Conservation (phyloP, 2,113 vertebrate genomes). For the Chaenogobius annularis region DNA sequence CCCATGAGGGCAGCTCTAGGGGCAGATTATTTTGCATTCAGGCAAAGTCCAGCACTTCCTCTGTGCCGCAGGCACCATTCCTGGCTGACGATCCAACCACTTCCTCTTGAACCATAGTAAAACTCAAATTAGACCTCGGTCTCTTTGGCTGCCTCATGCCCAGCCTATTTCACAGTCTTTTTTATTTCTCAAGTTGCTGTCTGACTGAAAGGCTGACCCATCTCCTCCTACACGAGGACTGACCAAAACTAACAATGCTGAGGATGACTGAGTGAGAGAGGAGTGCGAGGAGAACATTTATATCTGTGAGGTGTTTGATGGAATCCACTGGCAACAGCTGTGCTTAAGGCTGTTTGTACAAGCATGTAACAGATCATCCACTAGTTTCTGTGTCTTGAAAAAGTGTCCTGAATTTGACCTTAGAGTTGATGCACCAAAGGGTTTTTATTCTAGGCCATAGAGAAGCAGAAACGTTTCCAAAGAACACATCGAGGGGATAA, state of each 20-base stretch:
- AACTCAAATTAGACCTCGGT: slow-evolving; percentile 21
- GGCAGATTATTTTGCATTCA: slow-evolving; percentile 21
- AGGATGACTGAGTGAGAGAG: slow-evolving; percentile 33
- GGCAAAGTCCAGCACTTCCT: slow-evolving; percentile 28
- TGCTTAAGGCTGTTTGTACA: slow-evolving; percentile 56
- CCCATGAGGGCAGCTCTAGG: slow-evolving; percentile 10
- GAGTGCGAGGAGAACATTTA: slow-evolving; percentile 20
- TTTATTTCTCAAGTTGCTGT: slow-evolving; percentile 36
- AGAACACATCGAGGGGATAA: slow-evolving; percentile 48
- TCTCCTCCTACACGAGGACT: slow-evolving; percentile 23
- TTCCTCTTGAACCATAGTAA: slow-evolving; percentile 41
- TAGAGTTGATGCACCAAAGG: slow-evolving; percentile 23
- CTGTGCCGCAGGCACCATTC: slow-evolving; percentile 36
- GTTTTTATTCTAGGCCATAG: slow-evolving; percentile 39
- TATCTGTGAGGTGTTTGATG: slow-evolving; percentile 36
- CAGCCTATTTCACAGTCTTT: slow-evolving; percentile 20
- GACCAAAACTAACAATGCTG: slow-evolving; percentile 48
- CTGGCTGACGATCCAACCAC: slow-evolving; percentile 40
- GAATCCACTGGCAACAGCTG: slow-evolving; percentile 22
- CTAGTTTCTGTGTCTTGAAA: slow-evolving; percentile 27
- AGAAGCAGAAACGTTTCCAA: slow-evolving; percentile 41
- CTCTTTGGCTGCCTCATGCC: slow-evolving; percentile 19
- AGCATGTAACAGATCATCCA: slow-evolving; percentile 29
- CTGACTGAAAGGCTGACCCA: slow-evolving; percentile 47
- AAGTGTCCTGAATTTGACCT: slow-evolving; percentile 19